Evolutionary conservation across 1,140 invertebrate genomes (phyloP).

Genomic region (Drosophila sturtevanti): DNA sequence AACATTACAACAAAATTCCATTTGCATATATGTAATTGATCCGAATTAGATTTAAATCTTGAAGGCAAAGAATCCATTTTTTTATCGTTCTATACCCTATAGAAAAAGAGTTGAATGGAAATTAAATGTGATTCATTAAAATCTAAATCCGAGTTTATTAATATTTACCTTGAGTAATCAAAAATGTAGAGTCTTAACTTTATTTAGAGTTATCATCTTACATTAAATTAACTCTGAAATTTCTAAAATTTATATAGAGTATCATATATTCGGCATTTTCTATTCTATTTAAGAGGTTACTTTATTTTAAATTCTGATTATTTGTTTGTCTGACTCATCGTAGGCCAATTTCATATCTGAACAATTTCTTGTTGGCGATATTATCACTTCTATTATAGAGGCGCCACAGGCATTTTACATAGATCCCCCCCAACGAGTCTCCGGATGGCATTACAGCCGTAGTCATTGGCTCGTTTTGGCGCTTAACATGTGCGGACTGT

Average conservation of each 20-base stretch:
- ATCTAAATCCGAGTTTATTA: no score
- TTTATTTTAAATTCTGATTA: background rate
- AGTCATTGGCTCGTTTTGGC: slow-evolving; percentile 37
- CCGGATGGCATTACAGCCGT: slow-evolving; percentile 54
- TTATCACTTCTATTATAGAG: slow-evolving; percentile 71
- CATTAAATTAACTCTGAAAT: no score
- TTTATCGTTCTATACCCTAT: background rate
- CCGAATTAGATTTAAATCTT: background rate
- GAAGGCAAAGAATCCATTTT: background rate
- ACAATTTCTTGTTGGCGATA: slow-evolving; percentile 58
- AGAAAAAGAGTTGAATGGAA: background rate
- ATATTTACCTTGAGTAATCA: no score
- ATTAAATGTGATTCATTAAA: no score
- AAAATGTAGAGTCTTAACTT: no score
- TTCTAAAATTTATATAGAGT: background rate
- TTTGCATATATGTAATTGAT: background rate
- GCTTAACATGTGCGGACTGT: slow-evolving; percentile 55
- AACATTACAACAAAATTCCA: slow-evolving; percentile 8
- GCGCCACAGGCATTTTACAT: slow-evolving; percentile 73
- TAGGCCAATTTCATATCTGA: slow-evolving; percentile 55
- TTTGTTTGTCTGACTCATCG: background rate
- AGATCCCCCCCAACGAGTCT: slow-evolving; percentile 61
- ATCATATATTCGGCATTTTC: background rate
- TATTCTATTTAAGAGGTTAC: background rate
- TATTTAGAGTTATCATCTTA: no score